These are phyloP conservation scores for Helicoverpa armigera DNA, from an alignment of 1,140 invertebrate genomes.

Conservation along the genomic window DNA sequence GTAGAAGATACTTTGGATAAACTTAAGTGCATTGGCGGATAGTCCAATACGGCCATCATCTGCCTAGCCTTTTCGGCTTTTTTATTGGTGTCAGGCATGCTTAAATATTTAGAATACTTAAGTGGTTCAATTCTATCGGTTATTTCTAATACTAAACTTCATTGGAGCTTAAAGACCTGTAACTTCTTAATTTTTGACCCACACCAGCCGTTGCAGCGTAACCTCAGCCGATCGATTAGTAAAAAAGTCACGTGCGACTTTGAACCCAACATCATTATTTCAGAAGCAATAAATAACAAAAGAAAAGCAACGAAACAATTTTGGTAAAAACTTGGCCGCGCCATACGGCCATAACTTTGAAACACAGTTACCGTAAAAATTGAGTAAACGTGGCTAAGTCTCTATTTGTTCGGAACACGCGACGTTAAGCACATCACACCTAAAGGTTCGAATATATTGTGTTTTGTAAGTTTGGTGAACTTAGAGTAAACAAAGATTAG, in stretches of 20 bases:
- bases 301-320: slow-evolving; percentile 67
- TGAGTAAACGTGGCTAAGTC: slow-evolving; percentile 61
- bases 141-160: too few relatives aligned
- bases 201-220: too few relatives aligned
- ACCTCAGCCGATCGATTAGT: too few relatives aligned
- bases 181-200: too few relatives aligned
- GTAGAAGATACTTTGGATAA: too few relatives aligned
- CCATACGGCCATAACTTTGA: slow-evolving; percentile 69
- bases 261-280: slow-evolving; percentile 21
- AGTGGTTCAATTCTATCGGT: too few relatives aligned
- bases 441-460: slow-evolving; percentile 46
- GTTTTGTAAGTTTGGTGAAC: neutral
- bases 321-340: slow-evolving; percentile 59
- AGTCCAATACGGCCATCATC: too few relatives aligned
- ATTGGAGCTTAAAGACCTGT: too few relatives aligned
- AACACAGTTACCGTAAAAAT: slow-evolving; percentile 68
- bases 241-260: neutral
- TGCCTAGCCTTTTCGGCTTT: too few relatives aligned
- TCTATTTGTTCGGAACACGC: slow-evolving; percentile 66
- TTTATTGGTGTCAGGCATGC: too few relatives aligned
- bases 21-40: too few relatives aligned
- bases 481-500: neutral
- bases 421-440: slow-evolving; percentile 60
- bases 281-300: slow-evolving; percentile 52
- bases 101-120: too few relatives aligned